Evolutionary conservation across 2,888 invertebrate species (phyloP).

Genomic region (Apamea epomidion): DNA sequence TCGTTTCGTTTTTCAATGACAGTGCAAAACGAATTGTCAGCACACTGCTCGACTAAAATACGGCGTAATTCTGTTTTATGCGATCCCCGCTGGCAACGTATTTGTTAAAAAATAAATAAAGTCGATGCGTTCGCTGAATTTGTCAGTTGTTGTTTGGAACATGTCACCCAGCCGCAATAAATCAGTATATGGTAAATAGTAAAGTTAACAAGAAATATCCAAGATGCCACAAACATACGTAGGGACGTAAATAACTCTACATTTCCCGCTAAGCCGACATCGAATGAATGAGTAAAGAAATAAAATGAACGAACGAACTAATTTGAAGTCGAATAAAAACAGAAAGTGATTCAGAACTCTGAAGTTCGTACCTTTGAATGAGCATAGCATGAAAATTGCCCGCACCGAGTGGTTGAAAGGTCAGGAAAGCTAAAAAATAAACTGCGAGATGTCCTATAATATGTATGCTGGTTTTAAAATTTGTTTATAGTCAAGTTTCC

Average conservation of each 20-base stretch:
- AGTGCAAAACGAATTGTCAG: constrained; percentile 29
- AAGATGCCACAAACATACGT: constrained; percentile 51
- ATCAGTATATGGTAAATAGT: constrained; percentile 60
- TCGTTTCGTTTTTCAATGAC: constrained; percentile 42
- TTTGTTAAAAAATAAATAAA: constrained; percentile 50
- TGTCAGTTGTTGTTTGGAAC: constrained; percentile 39
- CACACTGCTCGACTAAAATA: constrained; percentile 39
- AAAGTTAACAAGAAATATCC: constrained; percentile 46
- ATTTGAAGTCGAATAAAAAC: constrained; percentile 55
- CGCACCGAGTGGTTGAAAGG: constrained; percentile 18
- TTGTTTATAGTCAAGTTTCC: not conserved
- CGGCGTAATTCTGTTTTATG: constrained; percentile 13
- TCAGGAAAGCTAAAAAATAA: constrained; percentile 21
- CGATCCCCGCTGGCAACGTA: constrained; percentile 25
- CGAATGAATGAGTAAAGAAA: constrained; percentile 38
- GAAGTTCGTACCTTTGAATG: constrained; percentile 46
- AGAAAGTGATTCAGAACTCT: constrained; percentile 42
- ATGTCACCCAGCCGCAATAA: constrained; percentile 45
- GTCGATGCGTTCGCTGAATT: constrained; percentile 31
- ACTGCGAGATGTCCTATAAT: not conserved
- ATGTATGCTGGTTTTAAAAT: not conserved
- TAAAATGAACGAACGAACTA: constrained; percentile 51
- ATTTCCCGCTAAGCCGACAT: constrained; percentile 38
- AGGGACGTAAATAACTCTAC: constrained; percentile 46
- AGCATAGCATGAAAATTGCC: constrained; percentile 40